Percentiles rank a stretch among this genome's conserved stretches.
Conservation (phyloP, 2,888 invertebrate genomes). For the Allolobophora icterica region DNA sequence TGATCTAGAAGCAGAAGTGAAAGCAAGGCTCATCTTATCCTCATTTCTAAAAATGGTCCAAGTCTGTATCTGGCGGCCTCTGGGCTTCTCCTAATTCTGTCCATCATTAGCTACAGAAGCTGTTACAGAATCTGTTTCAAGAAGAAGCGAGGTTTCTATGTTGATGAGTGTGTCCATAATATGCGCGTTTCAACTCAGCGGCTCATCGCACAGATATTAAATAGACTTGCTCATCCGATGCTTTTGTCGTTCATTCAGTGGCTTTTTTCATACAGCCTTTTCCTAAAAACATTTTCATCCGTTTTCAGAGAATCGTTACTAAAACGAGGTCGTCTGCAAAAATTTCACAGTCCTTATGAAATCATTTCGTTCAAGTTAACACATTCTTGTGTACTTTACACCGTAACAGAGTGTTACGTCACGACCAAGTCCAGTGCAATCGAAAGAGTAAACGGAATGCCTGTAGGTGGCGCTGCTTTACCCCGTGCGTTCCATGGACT, state of each 20-base stretch:
- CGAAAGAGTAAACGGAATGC: conserved; percentile 24
- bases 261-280: not conserved
- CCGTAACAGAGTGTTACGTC: conserved; percentile 10
- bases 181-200: not conserved
- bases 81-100: conserved; percentile 17
- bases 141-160: not conserved
- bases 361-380: conserved; percentile 5
- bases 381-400: not conserved
- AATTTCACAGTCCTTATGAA: conserved; percentile 19
- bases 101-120: conserved; percentile 2
- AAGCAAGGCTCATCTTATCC: conserved; percentile 10
- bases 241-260: conserved; percentile 12
- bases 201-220: conserved; percentile 24
- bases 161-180: conserved; percentile 3
- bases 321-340: not conserved
- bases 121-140: conserved; percentile 10
- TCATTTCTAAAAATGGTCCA: not conserved
- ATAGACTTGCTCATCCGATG: conserved; percentile 24
- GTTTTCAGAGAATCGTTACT: not conserved
- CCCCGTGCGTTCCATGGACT: conserved; percentile 25
- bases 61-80: not conserved
- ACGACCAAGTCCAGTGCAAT: not conserved
- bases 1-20: not conserved
- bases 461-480: conserved; percentile 28
- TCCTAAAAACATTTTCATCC: not conserved